phyloP scores from a whole-genome alignment of 2,797 vertebrate species.

The Hozukius guyotensis region DNA sequence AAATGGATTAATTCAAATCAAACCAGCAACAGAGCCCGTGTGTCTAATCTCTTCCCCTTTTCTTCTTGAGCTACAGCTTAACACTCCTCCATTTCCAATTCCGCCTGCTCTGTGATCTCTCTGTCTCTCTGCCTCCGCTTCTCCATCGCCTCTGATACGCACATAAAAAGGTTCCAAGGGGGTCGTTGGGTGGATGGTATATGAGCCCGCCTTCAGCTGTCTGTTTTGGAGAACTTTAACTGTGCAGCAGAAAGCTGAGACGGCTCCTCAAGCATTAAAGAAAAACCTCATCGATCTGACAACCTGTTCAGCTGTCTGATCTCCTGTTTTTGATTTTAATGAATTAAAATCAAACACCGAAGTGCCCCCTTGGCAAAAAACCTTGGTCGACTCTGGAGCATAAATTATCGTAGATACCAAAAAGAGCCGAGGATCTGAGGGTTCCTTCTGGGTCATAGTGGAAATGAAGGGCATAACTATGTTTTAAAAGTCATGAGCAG shows the following conservation, averaged over 20 bases:
- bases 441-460: conserved; percentile 35
- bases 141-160: conserved; percentile 40
- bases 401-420: conserved; percentile 39
- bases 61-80: conserved; percentile 55
- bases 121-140: conserved; percentile 20
- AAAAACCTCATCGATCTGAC: conserved; percentile 56
- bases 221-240: conserved; percentile 28
- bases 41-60: conserved; percentile 51
- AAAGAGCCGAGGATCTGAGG: conserved; percentile 23
- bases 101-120: conserved; percentile 41
- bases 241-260: conserved; percentile 31
- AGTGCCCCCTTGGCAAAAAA: conserved; percentile 24
- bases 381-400: conserved; percentile 17
- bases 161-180: conserved; percentile 52
- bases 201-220: conserved; percentile 33
- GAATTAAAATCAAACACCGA: conserved; percentile 63
- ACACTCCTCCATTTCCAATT: conserved; percentile 47
- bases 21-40: conserved; percentile 47
- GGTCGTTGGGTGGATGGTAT: conserved; percentile 20
- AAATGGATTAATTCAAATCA: conserved; percentile 63
- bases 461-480: conserved; percentile 26
- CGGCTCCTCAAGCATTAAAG: conserved; percentile 29
- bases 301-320: conserved; percentile 52
- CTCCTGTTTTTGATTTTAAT: conserved; percentile 67
- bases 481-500: conserved; percentile 37